Evolutionary conservation across 2,888 invertebrate species (phyloP).

Genomic region (Venustoraphidia nigricollis): DNA sequence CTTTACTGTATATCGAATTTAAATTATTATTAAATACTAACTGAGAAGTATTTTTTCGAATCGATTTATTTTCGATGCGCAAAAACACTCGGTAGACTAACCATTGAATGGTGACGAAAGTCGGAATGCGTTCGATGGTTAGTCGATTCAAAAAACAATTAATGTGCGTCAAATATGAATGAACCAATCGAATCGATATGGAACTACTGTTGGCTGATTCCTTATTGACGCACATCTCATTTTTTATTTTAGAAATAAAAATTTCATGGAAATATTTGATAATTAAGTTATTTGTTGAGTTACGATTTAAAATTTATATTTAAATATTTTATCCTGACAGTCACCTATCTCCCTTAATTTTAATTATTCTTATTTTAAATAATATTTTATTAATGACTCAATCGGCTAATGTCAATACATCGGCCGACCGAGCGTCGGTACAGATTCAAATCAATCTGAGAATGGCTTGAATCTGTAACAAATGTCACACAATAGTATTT

Average conservation of each 20-base stretch:
- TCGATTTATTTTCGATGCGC: too few species aligned
- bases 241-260: background rate
- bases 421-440: background rate
- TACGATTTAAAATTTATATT: background rate
- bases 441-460: background rate
- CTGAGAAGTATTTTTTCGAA: too few species aligned
- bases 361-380: constrained; percentile 1
- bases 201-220: background rate
- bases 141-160: too few species aligned
- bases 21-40: too few species aligned
- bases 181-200: too few species aligned
- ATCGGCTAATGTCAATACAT: background rate
- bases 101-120: background rate
- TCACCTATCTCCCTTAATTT: constrained; percentile 26
- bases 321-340: constrained; percentile 18
- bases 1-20: background rate
- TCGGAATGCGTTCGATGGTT: too few species aligned
- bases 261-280: background rate
- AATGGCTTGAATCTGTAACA: background rate
- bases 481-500: constrained; percentile 5
- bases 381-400: background rate
- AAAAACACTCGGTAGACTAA: background rate
- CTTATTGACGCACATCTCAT: background rate
- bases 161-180: too few species aligned
- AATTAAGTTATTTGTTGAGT: constrained; percentile 1